Evolutionary conservation across 92 coral and sea anemone species (phyloP).

Genomic region (Blastomussa wellsi): DNA sequence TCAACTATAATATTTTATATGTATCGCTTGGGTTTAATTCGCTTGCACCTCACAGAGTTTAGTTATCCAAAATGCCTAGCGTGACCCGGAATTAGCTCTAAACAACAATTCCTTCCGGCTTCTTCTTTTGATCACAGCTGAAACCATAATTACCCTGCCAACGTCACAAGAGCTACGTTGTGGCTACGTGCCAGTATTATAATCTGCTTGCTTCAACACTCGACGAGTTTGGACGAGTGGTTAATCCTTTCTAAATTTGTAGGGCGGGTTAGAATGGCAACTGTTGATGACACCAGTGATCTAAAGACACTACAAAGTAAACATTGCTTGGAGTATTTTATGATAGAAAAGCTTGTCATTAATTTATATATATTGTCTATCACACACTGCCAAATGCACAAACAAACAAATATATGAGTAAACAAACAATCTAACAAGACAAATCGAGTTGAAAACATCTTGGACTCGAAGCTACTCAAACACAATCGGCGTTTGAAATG

Average conservation of each 20-base stretch:
- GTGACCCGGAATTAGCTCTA: neutral
- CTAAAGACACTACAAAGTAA: neutral
- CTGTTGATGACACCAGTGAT: neutral
- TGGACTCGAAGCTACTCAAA: neutral
- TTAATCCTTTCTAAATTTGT: constrained; percentile 1
- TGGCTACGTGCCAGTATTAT: constrained; percentile 2
- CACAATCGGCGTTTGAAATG: neutral
- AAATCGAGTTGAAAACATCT: neutral
- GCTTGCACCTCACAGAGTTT: neutral
- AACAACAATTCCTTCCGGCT: neutral
- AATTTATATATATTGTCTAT: neutral
- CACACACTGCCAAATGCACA: neutral
- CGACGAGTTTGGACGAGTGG: neutral
- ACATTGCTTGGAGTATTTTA: neutral
- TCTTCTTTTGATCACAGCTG: neutral
- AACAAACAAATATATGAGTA: neutral
- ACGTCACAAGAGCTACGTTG: neutral
- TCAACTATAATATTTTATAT: too few relatives aligned
- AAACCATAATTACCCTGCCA: neutral
- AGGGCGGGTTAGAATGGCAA: neutral
- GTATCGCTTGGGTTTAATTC: neutral
- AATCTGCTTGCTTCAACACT: neutral
- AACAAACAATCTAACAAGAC: neutral
- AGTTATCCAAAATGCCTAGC: neutral
- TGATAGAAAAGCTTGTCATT: neutral